Conservation (phyloP, 2,113 vertebrate genomes). For the Tragelaphus strepsiceros region DNA sequence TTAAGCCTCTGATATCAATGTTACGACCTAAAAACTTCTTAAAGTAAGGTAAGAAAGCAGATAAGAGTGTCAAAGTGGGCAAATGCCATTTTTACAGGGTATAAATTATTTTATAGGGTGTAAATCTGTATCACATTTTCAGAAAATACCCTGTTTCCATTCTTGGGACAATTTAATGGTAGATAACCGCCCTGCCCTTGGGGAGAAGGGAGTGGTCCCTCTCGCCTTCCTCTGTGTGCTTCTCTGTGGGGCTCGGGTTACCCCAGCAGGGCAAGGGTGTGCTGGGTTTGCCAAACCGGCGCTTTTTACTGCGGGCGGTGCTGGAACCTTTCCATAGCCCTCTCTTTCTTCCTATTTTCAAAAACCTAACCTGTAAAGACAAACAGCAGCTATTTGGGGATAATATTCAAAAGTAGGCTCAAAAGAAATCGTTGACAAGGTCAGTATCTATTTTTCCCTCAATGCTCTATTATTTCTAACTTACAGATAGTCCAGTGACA, state of each 20-base stretch:
- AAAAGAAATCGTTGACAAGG: not conserved
- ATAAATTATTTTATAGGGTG: not conserved
- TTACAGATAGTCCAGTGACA: not conserved
- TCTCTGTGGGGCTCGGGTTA: rapidly evolving
- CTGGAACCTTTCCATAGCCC: not conserved
- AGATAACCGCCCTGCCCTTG: not conserved
- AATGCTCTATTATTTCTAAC: not conserved
- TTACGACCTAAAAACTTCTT: not conserved
- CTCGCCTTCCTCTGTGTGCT: no score
- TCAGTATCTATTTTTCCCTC: not conserved
- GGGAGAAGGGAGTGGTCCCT: not conserved
- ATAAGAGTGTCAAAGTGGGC: not conserved
- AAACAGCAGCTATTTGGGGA: not conserved
- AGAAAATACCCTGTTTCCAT: not conserved
- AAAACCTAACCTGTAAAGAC: not conserved
- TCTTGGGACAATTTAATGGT: not conserved
- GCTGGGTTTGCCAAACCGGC: not conserved
- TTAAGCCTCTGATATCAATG: not conserved
- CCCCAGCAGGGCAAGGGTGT: not conserved
- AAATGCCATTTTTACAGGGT: not conserved
- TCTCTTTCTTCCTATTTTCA: not conserved
- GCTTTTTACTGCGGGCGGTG: not conserved
- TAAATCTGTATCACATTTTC: not conserved
- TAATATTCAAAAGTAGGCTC: not conserved
- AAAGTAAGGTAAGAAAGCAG: not conserved